A percentile compares a stretch with the other conserved stretches of the same genome.
phyloP scores from a whole-genome alignment of 2,113 vertebrate genomes.

The Cephalopterus ornatus region DNA sequence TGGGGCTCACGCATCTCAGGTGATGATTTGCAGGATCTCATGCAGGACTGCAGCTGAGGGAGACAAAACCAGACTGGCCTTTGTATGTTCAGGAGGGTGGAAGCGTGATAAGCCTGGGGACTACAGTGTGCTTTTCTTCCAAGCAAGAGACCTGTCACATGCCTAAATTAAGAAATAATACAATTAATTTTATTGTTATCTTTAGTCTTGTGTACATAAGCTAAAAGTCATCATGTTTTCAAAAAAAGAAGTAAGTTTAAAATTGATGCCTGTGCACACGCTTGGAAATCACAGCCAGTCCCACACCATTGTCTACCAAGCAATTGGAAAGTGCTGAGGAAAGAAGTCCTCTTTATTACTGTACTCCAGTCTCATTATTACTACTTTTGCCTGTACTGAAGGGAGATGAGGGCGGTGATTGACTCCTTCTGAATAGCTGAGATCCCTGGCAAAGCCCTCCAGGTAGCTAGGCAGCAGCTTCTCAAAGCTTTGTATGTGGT shows the following conservation, averaged over 20 bases:
- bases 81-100: background rate
- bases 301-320: background rate
- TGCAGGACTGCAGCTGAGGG: background rate
- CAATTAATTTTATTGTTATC: background rate
- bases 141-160: background rate
- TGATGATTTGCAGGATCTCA: background rate
- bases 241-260: background rate
- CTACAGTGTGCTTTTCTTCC: background rate
- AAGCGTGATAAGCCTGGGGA: background rate
- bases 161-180: background rate
- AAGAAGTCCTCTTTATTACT: background rate
- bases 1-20: rapidly evolving
- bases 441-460: background rate
- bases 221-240: background rate
- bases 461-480: background rate
- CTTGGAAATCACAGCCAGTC: background rate
- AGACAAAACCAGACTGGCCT: background rate
- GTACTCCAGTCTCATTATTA: background rate
- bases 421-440: background rate
- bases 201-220: background rate
- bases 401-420: background rate
- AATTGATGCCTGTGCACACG: background rate
- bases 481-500: background rate
- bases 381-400: background rate
- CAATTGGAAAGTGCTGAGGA: background rate